phyloP scores from a whole-genome alignment of 2,888 invertebrate species.

The Ashinkailepas kermadecensis region DNA sequence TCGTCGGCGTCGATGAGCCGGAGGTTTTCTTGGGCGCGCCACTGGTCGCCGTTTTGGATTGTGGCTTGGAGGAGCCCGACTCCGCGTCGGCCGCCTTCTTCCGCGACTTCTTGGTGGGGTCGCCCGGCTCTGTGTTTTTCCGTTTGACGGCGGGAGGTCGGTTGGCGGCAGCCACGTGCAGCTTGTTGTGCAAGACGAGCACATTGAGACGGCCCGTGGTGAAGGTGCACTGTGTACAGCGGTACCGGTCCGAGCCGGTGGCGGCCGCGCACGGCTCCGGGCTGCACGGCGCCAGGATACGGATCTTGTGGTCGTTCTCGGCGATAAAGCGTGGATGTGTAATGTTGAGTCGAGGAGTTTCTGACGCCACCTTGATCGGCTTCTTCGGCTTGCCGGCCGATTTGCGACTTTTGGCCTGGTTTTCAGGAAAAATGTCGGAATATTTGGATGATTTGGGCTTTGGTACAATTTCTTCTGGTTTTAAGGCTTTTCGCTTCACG shows the following conservation, averaged over 20 bases:
- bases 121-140: not conserved
- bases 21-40: too few species aligned
- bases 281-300: conserved; percentile 19
- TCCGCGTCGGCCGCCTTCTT: not conserved
- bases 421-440: not conserved
- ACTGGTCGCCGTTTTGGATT: too few species aligned
- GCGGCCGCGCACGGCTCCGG: conserved; percentile 12
- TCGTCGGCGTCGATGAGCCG: not conserved
- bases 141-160: not conserved
- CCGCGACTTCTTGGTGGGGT: not conserved
- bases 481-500: not conserved
- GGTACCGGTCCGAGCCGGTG: conserved; percentile 41
- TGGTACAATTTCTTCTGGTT: not conserved
- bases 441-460: not conserved
- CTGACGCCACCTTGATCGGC: not conserved
- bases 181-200: conserved; percentile 63
- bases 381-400: not conserved
- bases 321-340: conserved; percentile 14
- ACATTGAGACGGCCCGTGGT: conserved; percentile 62
- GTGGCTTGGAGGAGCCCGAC: too few species aligned
- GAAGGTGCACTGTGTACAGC: conserved; percentile 58
- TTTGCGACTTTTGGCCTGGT: not conserved
- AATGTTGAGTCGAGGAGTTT: not conserved
- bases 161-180: conserved; percentile 44
- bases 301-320: conserved; percentile 13